phyloP scores from a whole-genome alignment of 2,797 vertebrate genomes.

The Mus minutoides region DNA sequence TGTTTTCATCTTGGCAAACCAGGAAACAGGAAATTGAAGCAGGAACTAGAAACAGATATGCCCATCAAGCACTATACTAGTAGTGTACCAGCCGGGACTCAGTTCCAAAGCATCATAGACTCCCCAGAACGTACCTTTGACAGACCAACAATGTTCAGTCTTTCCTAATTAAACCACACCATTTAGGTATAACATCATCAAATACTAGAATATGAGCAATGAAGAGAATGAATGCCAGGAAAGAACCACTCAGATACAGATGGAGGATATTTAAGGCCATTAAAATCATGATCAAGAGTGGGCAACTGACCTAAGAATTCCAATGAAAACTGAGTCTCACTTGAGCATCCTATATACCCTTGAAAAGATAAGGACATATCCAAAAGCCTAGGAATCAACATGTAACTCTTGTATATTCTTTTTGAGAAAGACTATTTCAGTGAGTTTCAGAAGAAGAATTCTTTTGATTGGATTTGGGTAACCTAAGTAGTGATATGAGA shows the following conservation, averaged over 20 bases:
- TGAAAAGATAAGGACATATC: neutral
- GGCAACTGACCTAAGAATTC: neutral
- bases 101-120: neutral
- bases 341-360: neutral
- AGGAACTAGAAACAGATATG: neutral
- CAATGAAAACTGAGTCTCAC: neutral
- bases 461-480: neutral
- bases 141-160: neutral
- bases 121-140: neutral
- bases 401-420: neutral
- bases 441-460: neutral
- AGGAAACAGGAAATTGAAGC: neutral
- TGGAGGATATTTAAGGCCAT: neutral
- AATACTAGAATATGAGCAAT: neutral
- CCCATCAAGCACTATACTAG: neutral
- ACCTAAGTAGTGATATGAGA: neutral
- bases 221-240: neutral
- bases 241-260: neutral
- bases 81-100: neutral
- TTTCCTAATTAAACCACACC: neutral
- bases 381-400: neutral
- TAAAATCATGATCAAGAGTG: neutral
- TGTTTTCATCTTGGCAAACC: neutral
- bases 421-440: neutral
- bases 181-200: neutral